Base-by-base conservation (phyloP, 1,140 invertebrate genomes). In the Bradysia coprophila region DNA sequence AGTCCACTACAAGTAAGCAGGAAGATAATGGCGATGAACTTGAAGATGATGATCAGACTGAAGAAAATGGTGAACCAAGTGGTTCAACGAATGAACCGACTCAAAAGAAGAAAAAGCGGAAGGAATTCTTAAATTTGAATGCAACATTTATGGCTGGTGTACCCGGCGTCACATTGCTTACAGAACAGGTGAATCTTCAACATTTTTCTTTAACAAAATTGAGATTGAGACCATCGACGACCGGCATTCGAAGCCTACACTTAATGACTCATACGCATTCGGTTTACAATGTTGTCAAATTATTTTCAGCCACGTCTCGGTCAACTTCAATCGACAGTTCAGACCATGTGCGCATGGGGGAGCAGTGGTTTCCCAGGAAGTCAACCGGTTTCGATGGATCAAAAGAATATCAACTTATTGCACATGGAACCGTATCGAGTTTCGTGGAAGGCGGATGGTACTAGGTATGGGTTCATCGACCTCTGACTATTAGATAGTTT, bases 391-490 rank as follows among this genome's bases (percentile, higher is more conserved):
- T 97, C 92, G 0, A 95, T 98, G 91, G 79, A 90, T 53, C 59
- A 65, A 3, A 54, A 74, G 1, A 99, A 99, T 63, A 68, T 98
- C 11, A 65, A 60, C 34, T 67, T 80, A 9, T 60, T 99, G 1
- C 62, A 70, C 36, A 53, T 79, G 46, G 88, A 88, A 55, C 81
- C 81, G 0, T 98, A 98, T 54, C 77, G 77, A 55, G 94, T 98
- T 3, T 98, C 92, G 1, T 98, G 95, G 95, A 99, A 99, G 61
- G 96, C 96, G 13, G 96, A 99, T 65, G 96, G 96, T 20, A 90
- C 82, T 13, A 78, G 92, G 75, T 85, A 55, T 21, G 10, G 11
- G 43, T n/a, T n/a, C n/a, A n/a, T n/a, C n/a, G n/a, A 42, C 37
- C 15, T 34, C n/a, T 9, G 23, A 18, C 21, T 15, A 22, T 41